Conservation (phyloP, 2,797 vertebrate species). For the Ptychadena robeensis region DNA sequence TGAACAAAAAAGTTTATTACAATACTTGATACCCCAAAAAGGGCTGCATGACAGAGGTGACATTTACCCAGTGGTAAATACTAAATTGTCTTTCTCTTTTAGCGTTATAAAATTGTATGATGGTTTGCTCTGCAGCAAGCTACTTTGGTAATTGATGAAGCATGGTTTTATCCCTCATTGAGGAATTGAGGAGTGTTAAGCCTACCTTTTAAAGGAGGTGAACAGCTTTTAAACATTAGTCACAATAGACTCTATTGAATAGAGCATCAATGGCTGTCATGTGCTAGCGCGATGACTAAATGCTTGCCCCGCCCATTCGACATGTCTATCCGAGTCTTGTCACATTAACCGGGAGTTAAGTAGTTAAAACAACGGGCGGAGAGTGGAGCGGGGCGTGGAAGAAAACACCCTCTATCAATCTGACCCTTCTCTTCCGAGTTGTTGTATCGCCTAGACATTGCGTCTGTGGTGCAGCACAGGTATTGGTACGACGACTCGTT, state of each 20-base stretch:
- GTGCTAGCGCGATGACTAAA: background rate
- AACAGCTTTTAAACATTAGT: background rate
- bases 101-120: too few relatives aligned
- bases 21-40: too few relatives aligned
- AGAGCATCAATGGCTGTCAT: background rate
- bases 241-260: too few relatives aligned
- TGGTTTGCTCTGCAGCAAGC: too few relatives aligned
- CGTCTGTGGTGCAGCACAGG: background rate
- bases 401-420: background rate
- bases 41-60: too few relatives aligned
- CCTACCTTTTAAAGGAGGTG: background rate
- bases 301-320: background rate
- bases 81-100: too few relatives aligned
- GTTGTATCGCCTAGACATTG: background rate
- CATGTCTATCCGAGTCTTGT: background rate
- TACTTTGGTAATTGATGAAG: too few relatives aligned
- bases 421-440: slow-evolving; percentile 23
- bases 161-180: too few relatives aligned
- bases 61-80: too few relatives aligned
- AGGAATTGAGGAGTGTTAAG: too few relatives aligned
- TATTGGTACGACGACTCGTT: background rate
- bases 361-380: background rate
- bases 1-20: too few relatives aligned
- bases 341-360: background rate
- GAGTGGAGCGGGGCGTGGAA: slow-evolving; percentile 21